Evolutionary conservation across 2,113 vertebrate genomes (phyloP), one percentile per base, ranked within the genome.

Genomic region (Psittacula cyanocephala): DNA sequence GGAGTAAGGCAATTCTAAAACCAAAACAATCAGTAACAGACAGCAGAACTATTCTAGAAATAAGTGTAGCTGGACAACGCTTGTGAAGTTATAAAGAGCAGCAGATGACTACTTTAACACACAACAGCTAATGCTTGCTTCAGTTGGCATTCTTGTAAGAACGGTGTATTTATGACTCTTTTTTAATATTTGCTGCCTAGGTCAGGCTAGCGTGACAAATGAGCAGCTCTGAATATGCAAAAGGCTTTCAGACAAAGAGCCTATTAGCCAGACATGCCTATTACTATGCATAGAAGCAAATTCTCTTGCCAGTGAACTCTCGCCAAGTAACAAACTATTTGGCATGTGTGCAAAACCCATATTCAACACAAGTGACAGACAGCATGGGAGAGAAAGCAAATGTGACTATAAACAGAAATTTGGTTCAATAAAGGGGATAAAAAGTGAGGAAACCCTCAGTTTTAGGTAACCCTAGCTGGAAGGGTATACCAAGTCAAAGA

Each of bases 211-310:
- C 27, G 14, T 87, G 96, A 95, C 94, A 92, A 92, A 93, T 84
- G 71, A 97, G 86, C 88, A 86, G 82, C 83, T 92, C 95, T 93
- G 91, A 92, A 68, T 68, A 60, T 53, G 88, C 88, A 83, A 8
- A 71, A 94, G 87, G 49, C 76, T 63, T 79, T 67, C 86, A 83
- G 96, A 94, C 95, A 96, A 95, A 95, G 94, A 91, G 86, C 64
- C 91, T 67, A 28, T 91, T 69, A 95, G 89, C 91, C 93, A 95
- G 53, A 95, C 74, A 18, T 72, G 91, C 37, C 81, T 67, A 70
- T 93, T 86, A 27, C 92, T 80, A n/a, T 86, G 95, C 63, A 0
- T 43, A 65, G 71, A 77, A 78, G 90, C 87, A 89, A 92, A 92
- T 60, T 76, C 94, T 95, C 69, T 71, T 92, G 89, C 91, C 91